Evolutionary conservation across 2,113 vertebrate genomes (phyloP).

Genomic region (Theristicus caerulescens): DNA sequence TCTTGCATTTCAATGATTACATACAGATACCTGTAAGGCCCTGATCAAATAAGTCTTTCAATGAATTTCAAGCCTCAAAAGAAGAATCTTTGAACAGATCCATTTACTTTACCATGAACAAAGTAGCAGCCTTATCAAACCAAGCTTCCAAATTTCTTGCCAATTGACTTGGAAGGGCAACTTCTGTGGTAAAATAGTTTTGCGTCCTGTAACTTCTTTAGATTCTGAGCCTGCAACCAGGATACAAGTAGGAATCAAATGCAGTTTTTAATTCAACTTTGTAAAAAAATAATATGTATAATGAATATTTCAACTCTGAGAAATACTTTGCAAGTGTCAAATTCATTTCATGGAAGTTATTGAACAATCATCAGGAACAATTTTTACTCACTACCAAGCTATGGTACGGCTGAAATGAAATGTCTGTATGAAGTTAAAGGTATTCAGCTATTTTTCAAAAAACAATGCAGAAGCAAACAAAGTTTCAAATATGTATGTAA

Average conservation of each 20-base stretch:
- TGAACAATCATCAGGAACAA: background rate
- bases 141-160: background rate
- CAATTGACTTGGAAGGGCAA: background rate
- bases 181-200: background rate
- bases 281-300: background rate
- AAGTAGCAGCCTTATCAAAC: background rate
- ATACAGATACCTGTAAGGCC: fast-evolving
- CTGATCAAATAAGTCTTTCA: background rate
- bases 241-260: background rate
- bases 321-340: background rate
- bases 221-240: background rate
- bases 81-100: background rate
- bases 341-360: background rate
- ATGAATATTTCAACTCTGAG: background rate
- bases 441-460: background rate
- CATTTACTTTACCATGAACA: background rate
- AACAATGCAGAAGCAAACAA: background rate
- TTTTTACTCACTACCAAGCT: background rate
- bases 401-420: background rate
- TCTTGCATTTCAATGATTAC: background rate
- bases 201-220: background rate
- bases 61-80: background rate
- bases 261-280: background rate
- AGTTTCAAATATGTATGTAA: background rate
- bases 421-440: background rate